Percentiles rank a stretch among this genome's conserved stretches.
phyloP scores from a whole-genome alignment of 2,888 invertebrate species.

The Chrysolina oricalcia region DNA sequence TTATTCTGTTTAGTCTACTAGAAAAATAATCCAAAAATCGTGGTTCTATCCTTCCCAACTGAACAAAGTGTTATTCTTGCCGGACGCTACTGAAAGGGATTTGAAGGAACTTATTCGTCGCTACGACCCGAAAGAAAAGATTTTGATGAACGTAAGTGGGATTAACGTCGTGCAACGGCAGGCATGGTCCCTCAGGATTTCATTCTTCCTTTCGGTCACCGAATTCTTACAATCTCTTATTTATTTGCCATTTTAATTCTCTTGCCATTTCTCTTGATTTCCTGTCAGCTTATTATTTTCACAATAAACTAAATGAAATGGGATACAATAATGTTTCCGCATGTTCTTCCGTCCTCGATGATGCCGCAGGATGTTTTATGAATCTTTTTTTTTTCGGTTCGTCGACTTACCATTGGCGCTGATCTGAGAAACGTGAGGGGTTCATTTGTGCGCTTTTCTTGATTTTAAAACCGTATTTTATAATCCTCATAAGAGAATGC shows the following conservation, averaged over 20 bases:
- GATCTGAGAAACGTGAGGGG: not conserved
- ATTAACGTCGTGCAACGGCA: constrained; percentile 10
- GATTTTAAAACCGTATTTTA: not conserved
- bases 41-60: no score
- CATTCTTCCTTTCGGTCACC: constrained; percentile 43
- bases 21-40: no score
- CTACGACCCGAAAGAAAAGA: constrained; percentile 3
- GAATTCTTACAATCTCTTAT: constrained; percentile 63
- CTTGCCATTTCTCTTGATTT: constrained; percentile 62
- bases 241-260: constrained; percentile 68
- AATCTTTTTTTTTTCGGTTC: not conserved
- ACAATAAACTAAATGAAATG: constrained; percentile 48
- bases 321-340: constrained; percentile 51
- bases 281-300: constrained; percentile 50
- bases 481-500: no score
- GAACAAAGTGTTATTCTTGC: no score
- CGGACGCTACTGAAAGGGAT: not conserved
- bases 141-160: constrained; percentile 15
- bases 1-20: no score
- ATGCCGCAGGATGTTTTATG: not conserved
- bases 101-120: not conserved
- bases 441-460: no score
- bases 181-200: not conserved
- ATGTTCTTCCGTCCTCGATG: constrained; percentile 28
- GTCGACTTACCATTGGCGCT: not conserved